Evolutionary conservation across 1,140 invertebrate species (phyloP).

Genomic region (Ctenoplectra terminalis): DNA sequence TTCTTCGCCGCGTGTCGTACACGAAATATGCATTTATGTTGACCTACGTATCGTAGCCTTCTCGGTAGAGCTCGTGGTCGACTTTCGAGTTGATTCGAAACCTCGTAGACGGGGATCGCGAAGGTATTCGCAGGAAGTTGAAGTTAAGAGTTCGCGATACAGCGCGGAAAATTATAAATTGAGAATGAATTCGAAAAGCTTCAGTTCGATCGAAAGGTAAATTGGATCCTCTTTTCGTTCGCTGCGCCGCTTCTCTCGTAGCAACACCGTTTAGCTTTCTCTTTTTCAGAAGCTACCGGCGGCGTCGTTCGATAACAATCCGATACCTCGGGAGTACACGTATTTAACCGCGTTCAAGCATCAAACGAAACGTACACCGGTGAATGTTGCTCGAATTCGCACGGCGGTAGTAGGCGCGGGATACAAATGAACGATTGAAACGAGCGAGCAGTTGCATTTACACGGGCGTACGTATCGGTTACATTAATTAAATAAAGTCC

Average conservation of each 20-base stretch:
- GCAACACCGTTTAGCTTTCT: slow-evolving; percentile 33
- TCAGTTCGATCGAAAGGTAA: too few relatives aligned
- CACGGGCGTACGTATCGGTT: slow-evolving; percentile 63
- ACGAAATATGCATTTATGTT: slow-evolving; percentile 56
- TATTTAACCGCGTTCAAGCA: slow-evolving; percentile 25
- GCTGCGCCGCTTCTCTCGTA: too few relatives aligned
- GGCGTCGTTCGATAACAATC: slow-evolving; percentile 41
- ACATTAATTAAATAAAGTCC: slow-evolving; percentile 71
- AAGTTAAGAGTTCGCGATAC: too few relatives aligned
- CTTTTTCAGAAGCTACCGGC: slow-evolving; percentile 54
- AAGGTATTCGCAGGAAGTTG: background rate
- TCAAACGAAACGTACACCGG: slow-evolving; percentile 21
- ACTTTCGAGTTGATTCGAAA: background rate
- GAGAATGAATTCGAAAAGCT: background rate
- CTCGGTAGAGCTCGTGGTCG: background rate
- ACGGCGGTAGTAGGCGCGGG: slow-evolving; percentile 2
- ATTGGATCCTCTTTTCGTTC: too few relatives aligned
- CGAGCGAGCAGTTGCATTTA: slow-evolving; percentile 53
- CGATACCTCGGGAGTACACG: slow-evolving; percentile 34
- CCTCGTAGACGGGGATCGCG: too few relatives aligned
- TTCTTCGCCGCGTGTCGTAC: slow-evolving; percentile 42
- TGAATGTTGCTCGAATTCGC: slow-evolving; percentile 46
- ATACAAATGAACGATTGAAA: slow-evolving; percentile 49
- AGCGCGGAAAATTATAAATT: too few relatives aligned
- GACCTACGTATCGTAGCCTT: slow-evolving; percentile 9